Percentiles rank a stretch among this genome's conserved stretches.
These are phyloP conservation scores for Candidula unifasciata DNA, from an alignment of 2,888 invertebrate species.

Conservation along the genomic window DNA sequence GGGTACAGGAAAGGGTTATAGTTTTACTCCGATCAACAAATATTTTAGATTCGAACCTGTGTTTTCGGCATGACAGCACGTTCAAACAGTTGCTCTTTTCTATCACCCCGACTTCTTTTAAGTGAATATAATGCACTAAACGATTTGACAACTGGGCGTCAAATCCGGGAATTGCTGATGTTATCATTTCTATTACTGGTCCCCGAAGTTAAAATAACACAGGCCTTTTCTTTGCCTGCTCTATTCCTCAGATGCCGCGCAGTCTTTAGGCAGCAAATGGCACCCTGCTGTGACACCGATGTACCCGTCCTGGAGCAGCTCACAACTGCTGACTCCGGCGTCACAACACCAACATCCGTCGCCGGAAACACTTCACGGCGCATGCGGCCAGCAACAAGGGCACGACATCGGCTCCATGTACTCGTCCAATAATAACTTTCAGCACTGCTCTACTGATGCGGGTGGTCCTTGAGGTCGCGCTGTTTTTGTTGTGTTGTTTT, in stretches of 20 bases:
- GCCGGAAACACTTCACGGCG: slow-evolving; percentile 46
- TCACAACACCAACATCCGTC: slow-evolving; percentile 50
- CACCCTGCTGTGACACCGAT: slow-evolving; percentile 53
- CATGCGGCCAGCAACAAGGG: slow-evolving; percentile 49
- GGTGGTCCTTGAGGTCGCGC: slow-evolving; percentile 26
- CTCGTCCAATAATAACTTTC: slow-evolving; percentile 45
- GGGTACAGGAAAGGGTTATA: too few relatives aligned
- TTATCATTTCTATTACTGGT: too few relatives aligned
- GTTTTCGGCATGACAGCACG: too few relatives aligned
- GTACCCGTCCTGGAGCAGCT: slow-evolving; percentile 55
- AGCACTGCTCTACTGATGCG: slow-evolving; percentile 52
- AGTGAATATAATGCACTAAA: too few relatives aligned
- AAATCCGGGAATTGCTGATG: too few relatives aligned
- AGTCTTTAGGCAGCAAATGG: slow-evolving; percentile 56
- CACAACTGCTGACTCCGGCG: slow-evolving; percentile 51
- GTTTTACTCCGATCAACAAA: too few relatives aligned
- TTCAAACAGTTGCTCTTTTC: too few relatives aligned
- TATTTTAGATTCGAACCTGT: too few relatives aligned
- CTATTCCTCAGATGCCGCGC: slow-evolving; percentile 52
- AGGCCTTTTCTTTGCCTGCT: neutral
- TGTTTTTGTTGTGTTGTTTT: neutral
- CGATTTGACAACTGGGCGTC: too few relatives aligned
- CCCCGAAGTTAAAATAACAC: too few relatives aligned
- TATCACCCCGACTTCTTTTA: too few relatives aligned
- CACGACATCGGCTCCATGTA: slow-evolving; percentile 47